phyloP scores from a whole-genome alignment of 2,888 invertebrate genomes.

The Spodoptera picta region DNA sequence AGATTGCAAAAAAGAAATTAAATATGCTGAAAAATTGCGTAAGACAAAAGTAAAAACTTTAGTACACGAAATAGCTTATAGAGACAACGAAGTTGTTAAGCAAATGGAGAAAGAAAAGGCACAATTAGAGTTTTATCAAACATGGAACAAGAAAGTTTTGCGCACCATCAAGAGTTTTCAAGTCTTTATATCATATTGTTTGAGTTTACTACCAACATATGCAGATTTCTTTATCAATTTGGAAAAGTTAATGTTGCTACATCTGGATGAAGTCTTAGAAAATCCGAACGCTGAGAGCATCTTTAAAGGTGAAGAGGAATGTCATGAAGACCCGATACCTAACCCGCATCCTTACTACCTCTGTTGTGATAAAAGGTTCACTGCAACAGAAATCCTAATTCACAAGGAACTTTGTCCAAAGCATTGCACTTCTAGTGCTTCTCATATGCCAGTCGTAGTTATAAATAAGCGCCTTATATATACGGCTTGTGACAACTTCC shows the following conservation, averaged over 20 bases:
- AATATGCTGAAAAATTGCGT: slow-evolving; percentile 66
- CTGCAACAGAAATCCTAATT: slow-evolving; percentile 62
- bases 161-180: slow-evolving; percentile 79
- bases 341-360: slow-evolving; percentile 77
- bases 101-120: slow-evolving; percentile 70
- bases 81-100: slow-evolving; percentile 71
- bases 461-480: slow-evolving; percentile 80
- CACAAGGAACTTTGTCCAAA: slow-evolving; percentile 74
- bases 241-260: slow-evolving; percentile 80
- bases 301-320: slow-evolving; percentile 64
- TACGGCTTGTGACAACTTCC: slow-evolving; percentile 79
- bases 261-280: slow-evolving; percentile 72
- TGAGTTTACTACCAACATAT: slow-evolving; percentile 75
- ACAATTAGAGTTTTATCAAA: slow-evolving; percentile 64
- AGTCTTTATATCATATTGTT: slow-evolving; percentile 75
- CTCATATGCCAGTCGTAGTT: slow-evolving; percentile 78
- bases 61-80: slow-evolving; percentile 65
- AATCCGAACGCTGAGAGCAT: slow-evolving; percentile 72
- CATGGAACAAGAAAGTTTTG: slow-evolving; percentile 80
- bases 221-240: slow-evolving; percentile 82
- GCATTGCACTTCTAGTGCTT: slow-evolving; percentile 74
- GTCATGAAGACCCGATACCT: slow-evolving; percentile 63
- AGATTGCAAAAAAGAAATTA: slow-evolving; percentile 70
- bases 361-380: slow-evolving; percentile 74
- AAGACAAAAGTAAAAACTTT: slow-evolving; percentile 70